Evolutionary conservation across 2,113 vertebrate genomes (phyloP).

Genomic region (Tyrannus savana): DNA sequence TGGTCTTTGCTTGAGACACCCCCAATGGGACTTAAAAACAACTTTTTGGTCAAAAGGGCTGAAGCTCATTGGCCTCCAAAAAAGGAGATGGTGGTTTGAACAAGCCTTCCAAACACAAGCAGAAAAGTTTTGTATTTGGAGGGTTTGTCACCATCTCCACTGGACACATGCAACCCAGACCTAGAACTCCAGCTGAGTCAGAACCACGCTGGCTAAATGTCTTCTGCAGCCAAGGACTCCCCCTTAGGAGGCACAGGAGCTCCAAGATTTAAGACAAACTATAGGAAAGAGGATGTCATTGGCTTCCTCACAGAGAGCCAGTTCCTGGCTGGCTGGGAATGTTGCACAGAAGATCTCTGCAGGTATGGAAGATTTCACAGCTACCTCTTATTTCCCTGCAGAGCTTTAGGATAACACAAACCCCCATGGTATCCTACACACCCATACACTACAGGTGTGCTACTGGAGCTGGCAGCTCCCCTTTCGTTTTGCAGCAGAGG

Average conservation of each 20-base stretch:
- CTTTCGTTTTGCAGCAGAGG: neutral
- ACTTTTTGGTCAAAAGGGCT: neutral
- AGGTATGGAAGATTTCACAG: no score
- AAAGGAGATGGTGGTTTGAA: neutral
- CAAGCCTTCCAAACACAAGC: neutral
- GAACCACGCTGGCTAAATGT: neutral
- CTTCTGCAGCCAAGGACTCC: neutral
- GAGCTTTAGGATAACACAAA: neutral
- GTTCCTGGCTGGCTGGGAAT: neutral
- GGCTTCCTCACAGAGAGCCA: neutral
- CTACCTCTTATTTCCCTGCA: neutral
- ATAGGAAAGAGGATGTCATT: neutral
- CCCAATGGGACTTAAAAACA: neutral
- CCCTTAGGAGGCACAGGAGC: no score
- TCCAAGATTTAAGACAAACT: neutral
- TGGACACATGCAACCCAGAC: no score
- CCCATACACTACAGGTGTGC: neutral
- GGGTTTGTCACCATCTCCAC: neutral
- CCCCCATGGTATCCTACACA: neutral
- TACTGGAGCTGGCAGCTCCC: no score
- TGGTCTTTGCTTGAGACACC: neutral
- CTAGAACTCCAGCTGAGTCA: neutral
- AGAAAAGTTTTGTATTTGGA: neutral
- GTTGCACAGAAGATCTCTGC: neutral
- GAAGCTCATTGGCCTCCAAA: neutral